phyloP scores from a whole-genome alignment of 2,113 vertebrate species.

The Ceyx margarethae region DNA sequence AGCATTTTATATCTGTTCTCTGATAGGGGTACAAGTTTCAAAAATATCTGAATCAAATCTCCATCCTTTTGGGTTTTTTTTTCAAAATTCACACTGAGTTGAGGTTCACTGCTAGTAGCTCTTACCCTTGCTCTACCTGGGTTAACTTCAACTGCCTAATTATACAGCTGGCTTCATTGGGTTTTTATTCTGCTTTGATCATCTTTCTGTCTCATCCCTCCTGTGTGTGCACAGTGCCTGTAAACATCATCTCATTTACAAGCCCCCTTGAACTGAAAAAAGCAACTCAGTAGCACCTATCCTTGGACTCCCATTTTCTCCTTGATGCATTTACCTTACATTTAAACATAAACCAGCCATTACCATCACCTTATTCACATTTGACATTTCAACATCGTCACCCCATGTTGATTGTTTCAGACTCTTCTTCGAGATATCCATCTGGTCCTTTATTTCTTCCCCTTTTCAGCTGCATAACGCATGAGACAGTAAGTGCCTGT shows the following conservation, averaged over 20 bases:
- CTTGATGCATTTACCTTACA: constrained; percentile 2
- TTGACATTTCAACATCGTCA: constrained; percentile 62
- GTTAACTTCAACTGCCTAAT: constrained; percentile 31
- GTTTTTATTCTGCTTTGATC: background rate
- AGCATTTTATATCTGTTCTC: background rate
- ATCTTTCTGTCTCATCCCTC: background rate
- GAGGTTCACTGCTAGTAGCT: background rate
- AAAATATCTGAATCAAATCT: background rate
- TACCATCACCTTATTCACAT: constrained; percentile 40
- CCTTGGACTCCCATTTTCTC: background rate
- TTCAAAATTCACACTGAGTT: background rate
- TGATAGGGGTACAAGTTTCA: background rate
- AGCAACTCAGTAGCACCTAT: background rate
- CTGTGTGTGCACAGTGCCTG: background rate
- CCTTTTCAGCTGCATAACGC: constrained; percentile 46
- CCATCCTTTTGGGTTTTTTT: background rate
- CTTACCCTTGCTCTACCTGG: background rate
- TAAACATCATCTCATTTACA: background rate
- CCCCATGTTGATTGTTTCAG: constrained; percentile 31
- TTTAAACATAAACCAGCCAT: constrained; percentile 16
- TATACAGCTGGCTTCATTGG: background rate
- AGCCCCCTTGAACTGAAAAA: background rate
- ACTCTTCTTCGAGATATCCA: background rate
- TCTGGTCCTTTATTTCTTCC: constrained; percentile 12
- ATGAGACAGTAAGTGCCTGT: background rate